Evolutionary conservation across 2,797 vertebrate genomes (phyloP).

Genomic region (Lepus oiostolus): DNA sequence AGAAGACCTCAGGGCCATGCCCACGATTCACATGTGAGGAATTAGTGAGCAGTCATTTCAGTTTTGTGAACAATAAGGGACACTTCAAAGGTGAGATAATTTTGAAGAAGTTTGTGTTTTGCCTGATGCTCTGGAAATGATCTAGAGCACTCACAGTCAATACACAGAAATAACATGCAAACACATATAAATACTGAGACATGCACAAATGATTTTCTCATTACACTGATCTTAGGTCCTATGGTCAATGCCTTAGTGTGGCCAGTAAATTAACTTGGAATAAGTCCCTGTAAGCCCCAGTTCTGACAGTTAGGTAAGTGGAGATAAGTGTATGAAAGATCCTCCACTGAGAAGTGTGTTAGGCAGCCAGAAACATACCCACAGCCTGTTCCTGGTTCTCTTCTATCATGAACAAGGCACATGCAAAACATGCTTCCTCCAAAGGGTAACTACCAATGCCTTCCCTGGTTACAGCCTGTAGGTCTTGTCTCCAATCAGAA

Average conservation of each 20-base stretch:
- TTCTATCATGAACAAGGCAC: not conserved
- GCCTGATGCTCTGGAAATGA: slow-evolving; percentile 8
- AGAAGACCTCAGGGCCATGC: slow-evolving; percentile 74
- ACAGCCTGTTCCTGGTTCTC: not conserved
- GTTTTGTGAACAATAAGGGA: slow-evolving; percentile 55
- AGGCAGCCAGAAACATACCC: not conserved
- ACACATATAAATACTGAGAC: not conserved
- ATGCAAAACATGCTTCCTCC: not conserved
- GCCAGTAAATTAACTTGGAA: not conserved
- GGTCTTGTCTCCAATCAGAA: not conserved
- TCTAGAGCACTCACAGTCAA: not conserved
- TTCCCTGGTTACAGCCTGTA: not conserved
- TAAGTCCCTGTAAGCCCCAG: not conserved
- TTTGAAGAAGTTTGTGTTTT: slow-evolving; percentile 68
- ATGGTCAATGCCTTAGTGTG: not conserved
- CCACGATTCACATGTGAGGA: slow-evolving; percentile 64
- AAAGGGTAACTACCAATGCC: not conserved
- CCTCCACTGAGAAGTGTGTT: not conserved
- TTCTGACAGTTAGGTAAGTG: not conserved
- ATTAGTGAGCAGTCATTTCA: slow-evolving; percentile 41
- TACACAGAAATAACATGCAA: slow-evolving; percentile 29
- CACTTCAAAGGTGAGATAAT: slow-evolving; percentile 70
- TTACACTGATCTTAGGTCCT: not conserved
- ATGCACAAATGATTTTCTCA: not conserved
- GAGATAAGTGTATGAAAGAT: not conserved